Evolutionary conservation across 1,140 invertebrate species (phyloP).

Genomic region (Papilio helenus): DNA sequence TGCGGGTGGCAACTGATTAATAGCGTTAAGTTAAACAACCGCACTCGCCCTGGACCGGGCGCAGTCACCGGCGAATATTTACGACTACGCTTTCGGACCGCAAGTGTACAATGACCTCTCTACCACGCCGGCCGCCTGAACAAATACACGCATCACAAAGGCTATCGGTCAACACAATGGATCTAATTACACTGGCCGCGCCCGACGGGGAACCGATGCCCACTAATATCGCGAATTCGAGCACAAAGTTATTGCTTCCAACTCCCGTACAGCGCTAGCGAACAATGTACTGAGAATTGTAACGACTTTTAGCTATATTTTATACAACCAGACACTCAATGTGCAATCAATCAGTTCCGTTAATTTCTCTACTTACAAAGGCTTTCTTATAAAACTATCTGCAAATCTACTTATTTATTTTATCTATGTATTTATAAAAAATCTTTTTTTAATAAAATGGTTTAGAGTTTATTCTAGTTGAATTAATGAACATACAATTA

Average conservation of each 20-base stretch:
- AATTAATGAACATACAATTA: too few relatives aligned
- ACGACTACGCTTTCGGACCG: conserved; percentile 11
- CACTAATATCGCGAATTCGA: conserved; percentile 32
- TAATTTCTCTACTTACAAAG: too few relatives aligned
- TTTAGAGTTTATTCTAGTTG: too few relatives aligned
- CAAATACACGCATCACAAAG: conserved; percentile 31
- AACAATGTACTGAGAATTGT: not conserved
- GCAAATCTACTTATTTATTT: too few relatives aligned
- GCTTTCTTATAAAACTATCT: too few relatives aligned
- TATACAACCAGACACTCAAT: too few relatives aligned
- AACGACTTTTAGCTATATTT: not conserved
- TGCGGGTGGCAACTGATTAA: conserved; percentile 41
- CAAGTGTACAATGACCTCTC: conserved; percentile 10
- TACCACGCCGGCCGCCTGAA: not conserved
- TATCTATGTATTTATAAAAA: too few relatives aligned
- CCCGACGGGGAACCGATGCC: conserved; percentile 1
- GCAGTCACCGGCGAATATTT: conserved; percentile 23
- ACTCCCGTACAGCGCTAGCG: not conserved
- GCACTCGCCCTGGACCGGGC: conserved; percentile 18
- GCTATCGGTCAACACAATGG: conserved; percentile 13
- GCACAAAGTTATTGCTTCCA: conserved; percentile 31
- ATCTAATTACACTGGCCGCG: conserved; percentile 19
- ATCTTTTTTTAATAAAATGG: too few relatives aligned
- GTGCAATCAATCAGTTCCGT: too few relatives aligned
- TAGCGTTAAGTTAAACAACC: conserved; percentile 41